A percentile compares a stretch with the other conserved stretches of the same genome.
phyloP scores from a whole-genome alignment of 1,140 invertebrate genomes.

The Lepidurus arcticus region DNA sequence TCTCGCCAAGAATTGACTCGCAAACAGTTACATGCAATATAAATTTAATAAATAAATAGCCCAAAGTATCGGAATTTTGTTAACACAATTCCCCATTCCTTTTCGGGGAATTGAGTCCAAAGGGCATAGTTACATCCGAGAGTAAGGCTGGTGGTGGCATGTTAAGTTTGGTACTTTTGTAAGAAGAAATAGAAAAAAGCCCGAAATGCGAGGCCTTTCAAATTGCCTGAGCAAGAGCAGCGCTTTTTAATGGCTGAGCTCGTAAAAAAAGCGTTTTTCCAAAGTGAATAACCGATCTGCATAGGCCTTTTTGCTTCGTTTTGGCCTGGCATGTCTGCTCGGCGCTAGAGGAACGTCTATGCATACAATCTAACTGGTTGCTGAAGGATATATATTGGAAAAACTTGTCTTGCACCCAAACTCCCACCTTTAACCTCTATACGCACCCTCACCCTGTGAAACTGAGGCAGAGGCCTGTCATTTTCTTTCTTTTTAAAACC shows the following conservation, averaged over 20 bases:
- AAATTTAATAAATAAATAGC: no score
- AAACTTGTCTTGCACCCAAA: background rate
- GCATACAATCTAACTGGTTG: slow-evolving; percentile 1
- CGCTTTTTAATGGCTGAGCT: slow-evolving; percentile 11
- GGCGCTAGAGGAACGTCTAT: background rate
- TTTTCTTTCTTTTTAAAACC: background rate
- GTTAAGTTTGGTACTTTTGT: no score
- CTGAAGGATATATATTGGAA: background rate
- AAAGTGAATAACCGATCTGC: background rate
- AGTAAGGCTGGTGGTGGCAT: no score
- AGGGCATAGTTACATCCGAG: no score
- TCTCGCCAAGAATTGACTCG: no score
- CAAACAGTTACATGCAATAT: no score
- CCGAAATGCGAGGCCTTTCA: background rate
- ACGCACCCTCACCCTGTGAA: background rate
- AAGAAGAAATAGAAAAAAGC: background rate
- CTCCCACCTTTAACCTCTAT: background rate
- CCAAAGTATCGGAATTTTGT: no score
- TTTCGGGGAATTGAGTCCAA: no score
- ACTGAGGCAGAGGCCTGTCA: background rate
- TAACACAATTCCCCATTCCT: no score
- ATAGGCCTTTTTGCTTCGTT: slow-evolving; percentile 1
- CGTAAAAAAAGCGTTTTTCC: background rate
- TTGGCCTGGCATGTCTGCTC: background rate
- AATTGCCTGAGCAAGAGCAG: slow-evolving; percentile 1